A percentile compares a stretch with the other conserved stretches of the same genome.
These are phyloP conservation scores for Clinocottus analis DNA, from an alignment of 2,113 vertebrate genomes.

Conservation along the genomic window DNA sequence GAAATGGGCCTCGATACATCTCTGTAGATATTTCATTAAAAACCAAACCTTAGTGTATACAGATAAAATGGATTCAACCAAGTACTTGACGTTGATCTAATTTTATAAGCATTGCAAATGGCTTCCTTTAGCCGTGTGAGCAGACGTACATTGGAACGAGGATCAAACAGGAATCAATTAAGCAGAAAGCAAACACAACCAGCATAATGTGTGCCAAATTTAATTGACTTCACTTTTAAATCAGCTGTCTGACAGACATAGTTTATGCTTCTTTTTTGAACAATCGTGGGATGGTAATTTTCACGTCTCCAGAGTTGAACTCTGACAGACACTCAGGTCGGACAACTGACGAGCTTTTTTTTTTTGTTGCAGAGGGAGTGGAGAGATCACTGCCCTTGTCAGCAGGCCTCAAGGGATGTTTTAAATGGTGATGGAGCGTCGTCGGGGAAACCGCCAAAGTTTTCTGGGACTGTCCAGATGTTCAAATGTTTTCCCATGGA, in stretches of 20 bases:
- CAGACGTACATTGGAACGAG: background rate
- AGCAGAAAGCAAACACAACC: background rate
- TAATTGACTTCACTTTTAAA: slow-evolving; percentile 18
- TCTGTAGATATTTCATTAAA: too few species aligned
- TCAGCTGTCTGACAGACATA: background rate
- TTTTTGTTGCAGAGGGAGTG: slow-evolving; percentile 30
- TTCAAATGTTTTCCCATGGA: slow-evolving; percentile 61
- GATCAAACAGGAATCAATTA: slow-evolving; percentile 10
- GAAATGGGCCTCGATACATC: too few species aligned
- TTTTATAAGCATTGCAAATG: background rate
- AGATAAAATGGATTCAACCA: slow-evolving; percentile 7
- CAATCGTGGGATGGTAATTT: slow-evolving; percentile 8
- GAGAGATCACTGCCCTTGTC: slow-evolving; percentile 36
- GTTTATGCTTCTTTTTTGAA: background rate
- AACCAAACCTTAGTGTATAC: too few species aligned
- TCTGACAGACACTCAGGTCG: slow-evolving; percentile 22
- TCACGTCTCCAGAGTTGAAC: slow-evolving; percentile 24
- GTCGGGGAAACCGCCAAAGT: slow-evolving; percentile 30
- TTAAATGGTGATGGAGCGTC: slow-evolving; percentile 50
- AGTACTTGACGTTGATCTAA: background rate
- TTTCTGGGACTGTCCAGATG: slow-evolving; percentile 59
- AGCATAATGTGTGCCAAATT: slow-evolving; percentile 20
- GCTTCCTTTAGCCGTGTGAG: background rate
- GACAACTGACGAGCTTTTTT: slow-evolving; percentile 18
- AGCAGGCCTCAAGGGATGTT: slow-evolving; percentile 56